Percentiles rank a stretch among this genome's conserved stretches.
These are phyloP conservation scores for Muscicapa comitata DNA, from an alignment of 2,797 vertebrate genomes.

Conservation along the genomic window DNA sequence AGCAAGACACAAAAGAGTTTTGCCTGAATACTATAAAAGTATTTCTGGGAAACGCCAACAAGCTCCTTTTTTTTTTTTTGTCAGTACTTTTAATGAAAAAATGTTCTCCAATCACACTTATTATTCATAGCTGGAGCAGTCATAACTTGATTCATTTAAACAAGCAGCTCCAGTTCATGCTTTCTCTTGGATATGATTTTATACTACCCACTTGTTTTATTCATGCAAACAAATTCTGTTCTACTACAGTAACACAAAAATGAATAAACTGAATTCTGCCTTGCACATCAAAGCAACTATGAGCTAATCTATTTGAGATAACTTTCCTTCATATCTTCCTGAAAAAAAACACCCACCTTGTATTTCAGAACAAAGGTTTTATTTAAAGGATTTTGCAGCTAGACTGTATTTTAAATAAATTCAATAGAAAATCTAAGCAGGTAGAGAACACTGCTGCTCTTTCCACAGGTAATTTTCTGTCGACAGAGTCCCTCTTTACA, in stretches of 20 bases:
- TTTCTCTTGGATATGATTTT: background rate
- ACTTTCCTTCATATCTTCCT: background rate
- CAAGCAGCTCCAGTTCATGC: background rate
- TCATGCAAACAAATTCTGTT: slow-evolving; percentile 8
- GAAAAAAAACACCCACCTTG: background rate
- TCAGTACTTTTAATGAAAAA: background rate
- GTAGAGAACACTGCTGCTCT: background rate
- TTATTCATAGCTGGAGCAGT: background rate
- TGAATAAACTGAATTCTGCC: background rate
- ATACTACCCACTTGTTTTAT: slow-evolving; percentile 6
- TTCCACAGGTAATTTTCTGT: background rate
- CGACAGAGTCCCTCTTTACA: background rate
- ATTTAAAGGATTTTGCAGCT: background rate
- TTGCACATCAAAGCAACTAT: background rate
- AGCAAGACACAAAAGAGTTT: background rate
- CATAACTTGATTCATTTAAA: background rate
- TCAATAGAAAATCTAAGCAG: background rate
- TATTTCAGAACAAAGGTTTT: background rate
- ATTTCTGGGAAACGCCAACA: background rate
- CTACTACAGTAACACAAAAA: background rate
- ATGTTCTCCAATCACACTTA: background rate
- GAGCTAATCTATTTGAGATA: background rate
- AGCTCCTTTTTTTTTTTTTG: background rate
- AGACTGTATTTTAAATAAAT: background rate
- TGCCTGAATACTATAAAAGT: background rate